Base-by-base conservation (phyloP, 2,797 vertebrate species). In the Sebastolobus alascanus region DNA sequence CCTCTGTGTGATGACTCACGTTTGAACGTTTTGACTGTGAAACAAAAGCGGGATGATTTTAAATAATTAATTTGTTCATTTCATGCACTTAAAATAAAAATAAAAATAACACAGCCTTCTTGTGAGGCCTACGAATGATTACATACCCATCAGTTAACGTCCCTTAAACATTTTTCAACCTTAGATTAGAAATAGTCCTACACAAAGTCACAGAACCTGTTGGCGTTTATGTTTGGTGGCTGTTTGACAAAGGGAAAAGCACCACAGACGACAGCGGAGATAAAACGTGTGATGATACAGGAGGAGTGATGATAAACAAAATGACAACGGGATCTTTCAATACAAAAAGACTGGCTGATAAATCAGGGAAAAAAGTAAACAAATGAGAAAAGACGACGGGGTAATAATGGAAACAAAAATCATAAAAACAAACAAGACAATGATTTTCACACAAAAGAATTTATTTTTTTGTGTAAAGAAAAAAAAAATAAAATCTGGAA, bases 391-490 rank as follows among this genome's bases (percentile, higher is more conserved):
- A 66, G 65, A 85, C 46, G 27, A 80, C 43, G 40, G 67, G 85
- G 20, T 56, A 90, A 84, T 65, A 92, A 94, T 90, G 86, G 85
- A 87, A 85, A 56, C 59, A 22, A 29, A 95, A 93, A 90, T 87
- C 77, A 94, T 90, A 94, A 95, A 94, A 94, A 95, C 89, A 91
- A 94, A 94, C 91, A 93, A 90, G 92, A 96, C 93, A 89, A 95
- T 95, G 93, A 95, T 86, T 94, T 95, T 65, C 94, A 95, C 93
- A 95, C 86, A 96, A 92, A 92, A 90, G 35, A 84, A 95, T 96
- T 96, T 96, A 96, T 96, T 96, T 94, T 82, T 89, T 90, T 86
- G 85, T 89, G 87, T 77, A 91, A 91, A 91, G 76, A 90, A 94
- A 72, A 73, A 71, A 68, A 90, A 94, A 61, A 73, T 59, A 68